These are phyloP conservation scores for Trichonephila clavipes DNA, from an alignment of 1,140 invertebrate genomes.

Conservation along the genomic window DNA sequence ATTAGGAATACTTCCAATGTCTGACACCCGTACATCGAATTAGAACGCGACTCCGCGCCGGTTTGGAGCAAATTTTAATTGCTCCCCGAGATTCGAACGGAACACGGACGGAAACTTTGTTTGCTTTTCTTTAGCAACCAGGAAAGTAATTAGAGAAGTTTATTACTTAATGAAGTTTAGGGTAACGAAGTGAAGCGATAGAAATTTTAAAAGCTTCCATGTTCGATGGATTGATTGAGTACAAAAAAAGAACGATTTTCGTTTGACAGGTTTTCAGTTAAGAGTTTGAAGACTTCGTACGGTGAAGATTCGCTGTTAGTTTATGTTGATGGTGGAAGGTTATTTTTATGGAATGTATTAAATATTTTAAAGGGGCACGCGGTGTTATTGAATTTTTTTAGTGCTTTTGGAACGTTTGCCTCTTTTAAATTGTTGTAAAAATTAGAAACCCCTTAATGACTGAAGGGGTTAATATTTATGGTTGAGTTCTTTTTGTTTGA, in stretches of 20 bases:
- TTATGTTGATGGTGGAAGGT: too few relatives aligned
- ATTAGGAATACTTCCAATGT: not conserved
- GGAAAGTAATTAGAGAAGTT: conserved; percentile 25
- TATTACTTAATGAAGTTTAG: conserved; percentile 28
- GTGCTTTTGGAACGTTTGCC: too few relatives aligned
- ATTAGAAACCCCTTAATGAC: too few relatives aligned
- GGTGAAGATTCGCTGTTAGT: not conserved
- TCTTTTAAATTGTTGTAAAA: too few relatives aligned
- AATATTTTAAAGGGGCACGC: not conserved
- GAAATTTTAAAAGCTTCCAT: conserved; percentile 17
- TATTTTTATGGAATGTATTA: too few relatives aligned
- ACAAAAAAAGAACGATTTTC: not conserved
- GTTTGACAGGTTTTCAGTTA: not conserved
- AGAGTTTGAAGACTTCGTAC: not conserved
- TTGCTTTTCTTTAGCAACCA: not conserved
- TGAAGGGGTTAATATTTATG: too few relatives aligned
- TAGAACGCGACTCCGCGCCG: not conserved
- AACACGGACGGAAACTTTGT: not conserved
- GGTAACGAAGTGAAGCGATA: not conserved
- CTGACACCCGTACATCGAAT: not conserved
- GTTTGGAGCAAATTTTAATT: not conserved
- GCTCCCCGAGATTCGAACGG: not conserved
- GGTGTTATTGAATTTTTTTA: not conserved
- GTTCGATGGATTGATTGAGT: not conserved
- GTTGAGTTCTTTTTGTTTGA: too few relatives aligned